A percentile compares a stretch with the other conserved stretches of the same genome.
Conservation (phyloP, 2,113 vertebrate genomes). For the Epinephelus fuscoguttatus region DNA sequence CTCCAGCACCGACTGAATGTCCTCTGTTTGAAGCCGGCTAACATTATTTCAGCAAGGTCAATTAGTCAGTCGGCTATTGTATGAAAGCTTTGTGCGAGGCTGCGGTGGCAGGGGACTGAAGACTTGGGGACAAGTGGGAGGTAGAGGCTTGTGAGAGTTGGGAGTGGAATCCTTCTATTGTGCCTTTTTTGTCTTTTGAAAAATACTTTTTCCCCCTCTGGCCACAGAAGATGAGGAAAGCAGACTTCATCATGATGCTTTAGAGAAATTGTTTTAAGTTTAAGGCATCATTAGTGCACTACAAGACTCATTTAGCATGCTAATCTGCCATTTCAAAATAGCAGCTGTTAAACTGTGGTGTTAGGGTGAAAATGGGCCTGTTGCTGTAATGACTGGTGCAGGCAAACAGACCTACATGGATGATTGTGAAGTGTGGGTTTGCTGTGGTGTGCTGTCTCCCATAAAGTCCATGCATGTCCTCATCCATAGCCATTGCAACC, state of each 20-base stretch:
- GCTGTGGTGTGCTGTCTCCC: constrained; percentile 6
- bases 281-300: background rate
- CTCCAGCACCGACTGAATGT: constrained; percentile 42
- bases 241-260: background rate
- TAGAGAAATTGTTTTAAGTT: constrained; percentile 13
- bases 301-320: constrained; percentile 10
- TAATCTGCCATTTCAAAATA: constrained; percentile 21
- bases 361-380: constrained; percentile 2
- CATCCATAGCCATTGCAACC: background rate
- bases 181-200: constrained; percentile 38
- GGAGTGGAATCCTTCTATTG: constrained; percentile 41
- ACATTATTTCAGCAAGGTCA: constrained; percentile 75
- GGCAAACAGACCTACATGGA: constrained; percentile 19
- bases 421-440: constrained; percentile 2
- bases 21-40: constrained; percentile 56
- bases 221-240: constrained; percentile 28
- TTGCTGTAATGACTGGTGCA: constrained; percentile 23
- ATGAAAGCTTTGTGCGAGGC: constrained; percentile 53
- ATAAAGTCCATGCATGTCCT: constrained; percentile 18
- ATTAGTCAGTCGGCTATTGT: constrained; percentile 75
- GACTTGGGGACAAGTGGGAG: constrained; percentile 36
- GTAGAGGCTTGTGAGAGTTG: constrained; percentile 25
- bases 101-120: constrained; percentile 24
- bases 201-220: constrained; percentile 6
- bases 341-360: constrained; percentile 1